These are phyloP conservation scores for Leucophora obtusa DNA, from an alignment of 2,888 invertebrate genomes.

Conservation along the genomic window DNA sequence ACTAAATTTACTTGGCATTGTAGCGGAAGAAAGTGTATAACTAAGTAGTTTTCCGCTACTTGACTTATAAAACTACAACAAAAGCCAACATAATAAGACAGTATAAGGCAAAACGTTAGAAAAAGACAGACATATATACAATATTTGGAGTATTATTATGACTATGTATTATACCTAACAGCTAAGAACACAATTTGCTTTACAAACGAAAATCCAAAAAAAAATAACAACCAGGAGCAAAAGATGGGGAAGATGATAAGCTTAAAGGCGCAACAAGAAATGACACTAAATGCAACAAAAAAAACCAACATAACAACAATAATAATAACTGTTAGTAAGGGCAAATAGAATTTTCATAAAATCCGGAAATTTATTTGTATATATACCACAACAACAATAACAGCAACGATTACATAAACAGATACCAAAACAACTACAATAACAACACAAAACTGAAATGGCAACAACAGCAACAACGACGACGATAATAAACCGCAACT, in stretches of 20 bases:
- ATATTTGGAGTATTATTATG: background rate
- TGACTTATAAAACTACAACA: conserved; percentile 46
- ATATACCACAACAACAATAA: conserved; percentile 62
- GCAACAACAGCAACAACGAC: conserved; percentile 4
- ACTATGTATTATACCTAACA: background rate
- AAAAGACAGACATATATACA: background rate
- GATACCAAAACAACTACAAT: conserved; percentile 27
- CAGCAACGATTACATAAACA: conserved; percentile 64
- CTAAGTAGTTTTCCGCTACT: conserved; percentile 61
- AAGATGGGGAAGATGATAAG: conserved; percentile 33
- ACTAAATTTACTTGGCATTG: conserved; percentile 54
- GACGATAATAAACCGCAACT: conserved; percentile 50
- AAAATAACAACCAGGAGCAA: conserved; percentile 25
- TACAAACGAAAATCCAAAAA: background rate
- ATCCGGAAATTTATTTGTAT: conserved; percentile 63
- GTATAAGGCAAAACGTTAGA: no score
- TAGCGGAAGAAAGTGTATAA: conserved; percentile 56
- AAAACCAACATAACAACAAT: background rate
- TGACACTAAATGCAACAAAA: conserved; percentile 42
- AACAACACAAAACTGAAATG: background rate
- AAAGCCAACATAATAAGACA: conserved; percentile 24
- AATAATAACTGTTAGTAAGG: conserved; percentile 1
- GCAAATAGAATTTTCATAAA: conserved; percentile 51
- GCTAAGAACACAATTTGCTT: background rate
- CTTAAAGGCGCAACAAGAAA: conserved; percentile 55